phyloP scores from a whole-genome alignment of 2,888 invertebrate genomes.

The Allophyes oxyacanthae region DNA sequence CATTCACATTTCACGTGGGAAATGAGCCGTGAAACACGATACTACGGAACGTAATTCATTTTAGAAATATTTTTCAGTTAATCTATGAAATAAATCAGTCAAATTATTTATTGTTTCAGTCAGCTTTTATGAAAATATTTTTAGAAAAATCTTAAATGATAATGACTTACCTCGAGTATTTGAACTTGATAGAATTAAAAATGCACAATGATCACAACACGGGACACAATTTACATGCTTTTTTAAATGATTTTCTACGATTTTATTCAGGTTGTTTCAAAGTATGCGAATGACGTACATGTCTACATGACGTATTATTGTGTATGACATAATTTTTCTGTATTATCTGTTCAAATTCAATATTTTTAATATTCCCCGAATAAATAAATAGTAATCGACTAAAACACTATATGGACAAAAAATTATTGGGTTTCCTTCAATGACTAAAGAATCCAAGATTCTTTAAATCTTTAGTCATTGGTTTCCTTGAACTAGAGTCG shows the following conservation, averaged over 20 bases:
- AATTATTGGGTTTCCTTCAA: no score
- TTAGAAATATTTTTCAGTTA: background rate
- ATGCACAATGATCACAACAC: conserved; percentile 30
- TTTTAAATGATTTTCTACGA: conserved; percentile 16
- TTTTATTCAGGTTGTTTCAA: conserved; percentile 10
- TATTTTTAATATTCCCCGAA: no score
- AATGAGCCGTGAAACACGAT: conserved; percentile 14
- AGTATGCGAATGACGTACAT: conserved; percentile 10
- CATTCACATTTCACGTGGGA: conserved; percentile 11
- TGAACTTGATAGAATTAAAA: conserved; percentile 17
- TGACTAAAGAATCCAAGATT: no score
- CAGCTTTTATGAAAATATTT: conserved; percentile 1
- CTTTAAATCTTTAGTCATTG: no score
- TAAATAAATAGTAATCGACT: no score
- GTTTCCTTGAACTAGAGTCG: no score
- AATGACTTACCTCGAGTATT: conserved; percentile 36
- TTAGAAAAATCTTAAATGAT: background rate
- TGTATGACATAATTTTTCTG: conserved; percentile 13
- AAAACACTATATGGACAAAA: no score
- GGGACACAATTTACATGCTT: conserved; percentile 37
- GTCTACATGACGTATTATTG: no score
- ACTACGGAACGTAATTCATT: conserved; percentile 3
- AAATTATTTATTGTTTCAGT: conserved; percentile 6
- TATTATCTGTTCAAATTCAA: no score
- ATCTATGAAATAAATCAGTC: conserved; percentile 20